phyloP scores from a whole-genome alignment of 2,113 vertebrate species.

The Pica pica region DNA sequence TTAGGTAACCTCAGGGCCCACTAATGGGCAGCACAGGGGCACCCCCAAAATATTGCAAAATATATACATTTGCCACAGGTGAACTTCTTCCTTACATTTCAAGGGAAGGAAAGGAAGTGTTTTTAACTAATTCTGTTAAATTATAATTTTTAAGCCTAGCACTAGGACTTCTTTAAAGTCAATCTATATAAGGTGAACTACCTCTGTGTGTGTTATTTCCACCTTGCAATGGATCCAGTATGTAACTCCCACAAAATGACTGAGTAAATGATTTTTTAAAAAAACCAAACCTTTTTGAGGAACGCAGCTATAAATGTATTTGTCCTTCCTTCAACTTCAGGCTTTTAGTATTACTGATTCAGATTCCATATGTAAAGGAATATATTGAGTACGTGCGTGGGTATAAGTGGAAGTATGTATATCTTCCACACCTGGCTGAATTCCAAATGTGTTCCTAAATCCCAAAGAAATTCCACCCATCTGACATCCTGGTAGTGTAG shows the following conservation, averaged over 20 bases:
- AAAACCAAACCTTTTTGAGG: neutral
- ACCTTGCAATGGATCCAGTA: neutral
- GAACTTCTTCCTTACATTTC: neutral
- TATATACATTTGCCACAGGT: neutral
- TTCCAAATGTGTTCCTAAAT: constrained; percentile 21
- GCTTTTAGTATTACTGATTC: neutral
- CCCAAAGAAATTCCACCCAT: neutral
- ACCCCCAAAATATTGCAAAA: neutral
- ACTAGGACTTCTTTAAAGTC: neutral
- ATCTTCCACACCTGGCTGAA: neutral
- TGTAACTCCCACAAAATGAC: neutral
- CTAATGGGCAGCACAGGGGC: neutral
- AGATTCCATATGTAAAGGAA: constrained; percentile 28
- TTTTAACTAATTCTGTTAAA: neutral
- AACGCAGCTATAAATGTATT: neutral
- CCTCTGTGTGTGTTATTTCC: neutral
- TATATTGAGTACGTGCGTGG: neutral
- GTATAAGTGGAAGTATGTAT: neutral
- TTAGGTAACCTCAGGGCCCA: neutral
- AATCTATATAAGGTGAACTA: neutral
- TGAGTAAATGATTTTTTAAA: neutral
- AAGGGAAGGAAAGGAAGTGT: neutral
- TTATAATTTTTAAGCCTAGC: neutral
- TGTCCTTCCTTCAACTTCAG: neutral
- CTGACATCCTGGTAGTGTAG: neutral